Conservation (phyloP, 2,113 vertebrate genomes). For the Choloepus hoffmanni region DNA sequence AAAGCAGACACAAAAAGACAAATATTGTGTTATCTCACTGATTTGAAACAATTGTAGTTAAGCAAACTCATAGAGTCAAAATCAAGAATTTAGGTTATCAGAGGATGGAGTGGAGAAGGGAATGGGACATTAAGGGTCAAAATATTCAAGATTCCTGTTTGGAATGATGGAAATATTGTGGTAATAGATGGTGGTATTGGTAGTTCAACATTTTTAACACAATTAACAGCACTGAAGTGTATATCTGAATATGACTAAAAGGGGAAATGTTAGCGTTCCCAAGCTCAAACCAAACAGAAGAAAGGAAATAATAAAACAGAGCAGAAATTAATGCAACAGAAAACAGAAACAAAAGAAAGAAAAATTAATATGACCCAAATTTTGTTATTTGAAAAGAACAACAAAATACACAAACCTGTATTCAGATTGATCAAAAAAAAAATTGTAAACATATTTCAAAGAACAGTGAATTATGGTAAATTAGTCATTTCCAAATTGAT, state of each 20-base stretch:
- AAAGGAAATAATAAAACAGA: background rate
- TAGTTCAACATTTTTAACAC: too few species aligned
- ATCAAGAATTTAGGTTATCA: too few species aligned
- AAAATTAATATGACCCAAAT: background rate
- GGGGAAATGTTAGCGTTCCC: background rate
- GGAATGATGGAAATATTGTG: too few species aligned
- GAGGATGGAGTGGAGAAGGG: too few species aligned
- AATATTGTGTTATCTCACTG: too few species aligned
- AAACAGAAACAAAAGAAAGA: background rate
- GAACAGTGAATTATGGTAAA: background rate
- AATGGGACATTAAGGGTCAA: too few species aligned
- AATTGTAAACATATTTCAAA: background rate
- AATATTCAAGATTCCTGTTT: too few species aligned
- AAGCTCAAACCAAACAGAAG: background rate
- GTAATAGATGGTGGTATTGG: too few species aligned
- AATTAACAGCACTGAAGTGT: too few species aligned
- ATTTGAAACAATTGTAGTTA: too few species aligned
- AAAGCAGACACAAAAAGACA: too few species aligned
- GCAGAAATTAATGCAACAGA: background rate
- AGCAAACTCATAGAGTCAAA: too few species aligned
- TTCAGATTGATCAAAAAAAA: background rate
- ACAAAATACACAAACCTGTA: background rate
- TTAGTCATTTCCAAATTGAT: background rate
- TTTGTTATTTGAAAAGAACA: background rate
- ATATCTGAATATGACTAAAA: background rate